Evolutionary conservation across 1,140 invertebrate species (phyloP).

Genomic region (Globodera ellingtonae): DNA sequence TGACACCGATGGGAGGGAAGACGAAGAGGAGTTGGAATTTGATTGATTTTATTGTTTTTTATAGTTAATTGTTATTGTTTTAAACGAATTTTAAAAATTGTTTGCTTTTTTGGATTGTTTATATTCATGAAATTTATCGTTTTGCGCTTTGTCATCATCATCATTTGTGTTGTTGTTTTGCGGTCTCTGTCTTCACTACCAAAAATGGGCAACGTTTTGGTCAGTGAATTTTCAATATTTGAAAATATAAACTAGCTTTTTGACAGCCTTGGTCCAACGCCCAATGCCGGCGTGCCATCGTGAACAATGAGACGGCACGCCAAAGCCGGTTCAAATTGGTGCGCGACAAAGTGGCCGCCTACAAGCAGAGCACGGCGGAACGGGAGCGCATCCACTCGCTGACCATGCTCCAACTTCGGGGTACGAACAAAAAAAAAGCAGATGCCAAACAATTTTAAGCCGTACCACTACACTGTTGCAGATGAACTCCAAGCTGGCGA

Average conservation of each 20-base stretch:
- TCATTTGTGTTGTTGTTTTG: background rate
- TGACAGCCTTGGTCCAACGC: background rate
- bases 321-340: slow-evolving; percentile 12
- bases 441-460: slow-evolving; percentile 21
- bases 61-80: background rate
- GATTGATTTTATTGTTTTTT: background rate
- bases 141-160: too few species aligned
- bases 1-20: slow-evolving; percentile 3
- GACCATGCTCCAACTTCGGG: slow-evolving; percentile 40
- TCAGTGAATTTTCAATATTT: background rate
- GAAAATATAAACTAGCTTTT: background rate
- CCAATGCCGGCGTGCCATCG: background rate
- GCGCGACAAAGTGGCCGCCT: background rate
- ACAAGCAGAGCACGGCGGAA: slow-evolving; percentile 22
- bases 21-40: slow-evolving; percentile 5
- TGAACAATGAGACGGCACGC: slow-evolving; percentile 1
- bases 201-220: slow-evolving; percentile 24
- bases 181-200: background rate
- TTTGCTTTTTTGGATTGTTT: slow-evolving; percentile 6
- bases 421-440: slow-evolving; percentile 5
- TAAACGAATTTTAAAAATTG: background rate
- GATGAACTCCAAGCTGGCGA: slow-evolving; percentile 39
- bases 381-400: slow-evolving; percentile 45
- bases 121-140: too few species aligned
- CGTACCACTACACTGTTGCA: slow-evolving; percentile 21